Conservation (phyloP, 2,888 invertebrate genomes). For the Chrysolina americana region DNA sequence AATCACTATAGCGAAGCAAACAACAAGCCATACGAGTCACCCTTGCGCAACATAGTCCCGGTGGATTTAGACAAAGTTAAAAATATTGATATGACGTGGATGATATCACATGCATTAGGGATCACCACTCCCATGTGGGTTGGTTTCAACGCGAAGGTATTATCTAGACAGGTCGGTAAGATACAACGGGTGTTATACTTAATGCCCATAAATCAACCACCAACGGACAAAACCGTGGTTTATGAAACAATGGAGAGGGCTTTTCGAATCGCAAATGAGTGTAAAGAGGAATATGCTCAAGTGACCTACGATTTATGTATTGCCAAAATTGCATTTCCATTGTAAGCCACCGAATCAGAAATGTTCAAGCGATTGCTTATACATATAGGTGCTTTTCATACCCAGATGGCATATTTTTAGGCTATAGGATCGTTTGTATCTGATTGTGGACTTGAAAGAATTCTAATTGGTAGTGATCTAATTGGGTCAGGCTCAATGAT, state of each 20-base stretch:
- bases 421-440: constrained; percentile 55
- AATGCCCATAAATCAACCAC: constrained; percentile 54
- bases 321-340: constrained; percentile 31
- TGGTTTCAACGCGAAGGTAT: constrained; percentile 34
- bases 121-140: constrained; percentile 38
- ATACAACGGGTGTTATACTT: constrained; percentile 53
- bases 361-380: constrained; percentile 49
- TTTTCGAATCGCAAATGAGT: constrained; percentile 32
- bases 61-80: too few relatives aligned
- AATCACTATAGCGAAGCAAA: constrained; percentile 32
- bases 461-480: neutral
- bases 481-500: too few relatives aligned
- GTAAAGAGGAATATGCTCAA: constrained; percentile 22
- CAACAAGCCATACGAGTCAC: too few relatives aligned
- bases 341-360: constrained; percentile 28
- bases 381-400: constrained; percentile 57
- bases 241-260: constrained; percentile 32
- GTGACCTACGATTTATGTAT: constrained; percentile 50
- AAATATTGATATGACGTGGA: neutral
- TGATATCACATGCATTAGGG: neutral
- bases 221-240: constrained; percentile 50
- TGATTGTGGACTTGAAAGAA: constrained; percentile 41
- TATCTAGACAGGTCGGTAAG: constrained; percentile 24
- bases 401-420: constrained; percentile 54
- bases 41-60: too few relatives aligned